Percentiles rank a stretch among this genome's conserved stretches.
These are phyloP conservation scores for Lagocephalus sceleratus DNA, from an alignment of 2,797 vertebrate genomes.

Conservation along the genomic window DNA sequence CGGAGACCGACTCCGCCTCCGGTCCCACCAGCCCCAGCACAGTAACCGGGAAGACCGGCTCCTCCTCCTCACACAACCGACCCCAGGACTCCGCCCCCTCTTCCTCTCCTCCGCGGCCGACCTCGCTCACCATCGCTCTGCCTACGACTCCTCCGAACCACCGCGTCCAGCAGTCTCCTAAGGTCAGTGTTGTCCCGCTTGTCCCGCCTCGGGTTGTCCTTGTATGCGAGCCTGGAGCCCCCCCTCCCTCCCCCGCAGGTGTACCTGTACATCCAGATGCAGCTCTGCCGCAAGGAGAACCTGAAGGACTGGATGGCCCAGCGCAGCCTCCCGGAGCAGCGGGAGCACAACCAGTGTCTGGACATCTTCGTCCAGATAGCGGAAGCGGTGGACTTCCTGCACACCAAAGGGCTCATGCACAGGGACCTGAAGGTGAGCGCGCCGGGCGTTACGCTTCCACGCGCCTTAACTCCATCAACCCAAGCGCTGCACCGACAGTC, in stretches of 20 bases:
- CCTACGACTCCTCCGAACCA: slow-evolving; percentile 56
- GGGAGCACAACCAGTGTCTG: slow-evolving; percentile 86
- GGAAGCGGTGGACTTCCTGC: slow-evolving; percentile 94
- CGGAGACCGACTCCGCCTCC: slow-evolving; percentile 47
- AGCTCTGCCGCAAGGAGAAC: slow-evolving; percentile 96
- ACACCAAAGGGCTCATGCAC: slow-evolving; percentile 98
- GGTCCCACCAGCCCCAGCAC: slow-evolving; percentile 28
- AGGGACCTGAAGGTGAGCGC: slow-evolving; percentile 92
- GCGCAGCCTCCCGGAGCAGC: slow-evolving; percentile 83
- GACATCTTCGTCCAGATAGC: slow-evolving; percentile 96
- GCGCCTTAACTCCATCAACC: not conserved
- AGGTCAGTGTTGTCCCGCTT: no score
- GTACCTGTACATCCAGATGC: slow-evolving; percentile 99
- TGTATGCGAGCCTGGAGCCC: no score
- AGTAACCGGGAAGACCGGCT: slow-evolving; percentile 41
- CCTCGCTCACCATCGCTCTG: slow-evolving; percentile 83
- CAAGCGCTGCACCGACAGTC: not conserved
- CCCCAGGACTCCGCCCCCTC: slow-evolving; percentile 47
- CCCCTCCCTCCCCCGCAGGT: slow-evolving; percentile 65
- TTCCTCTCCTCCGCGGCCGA: slow-evolving; percentile 80
- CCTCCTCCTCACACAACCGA: slow-evolving; percentile 48
- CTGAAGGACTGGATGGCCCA: slow-evolving; percentile 98
- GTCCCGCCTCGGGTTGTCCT: no score
- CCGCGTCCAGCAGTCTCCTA: slow-evolving; percentile 84
- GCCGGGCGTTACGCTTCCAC: not conserved